phyloP scores from a whole-genome alignment of 2,113 vertebrate species.

The Nestor notabilis region DNA sequence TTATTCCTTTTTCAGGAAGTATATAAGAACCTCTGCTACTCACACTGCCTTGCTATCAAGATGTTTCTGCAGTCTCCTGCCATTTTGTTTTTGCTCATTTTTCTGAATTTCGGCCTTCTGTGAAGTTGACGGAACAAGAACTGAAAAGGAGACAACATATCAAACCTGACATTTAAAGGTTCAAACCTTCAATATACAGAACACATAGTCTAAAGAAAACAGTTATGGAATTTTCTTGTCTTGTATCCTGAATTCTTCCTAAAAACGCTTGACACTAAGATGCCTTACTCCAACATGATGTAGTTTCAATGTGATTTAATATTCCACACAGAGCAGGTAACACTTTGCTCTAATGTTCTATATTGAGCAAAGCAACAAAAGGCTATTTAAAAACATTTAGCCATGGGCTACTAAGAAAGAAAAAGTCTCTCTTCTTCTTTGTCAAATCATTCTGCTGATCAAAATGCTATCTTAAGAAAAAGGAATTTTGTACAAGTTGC shows the following conservation, averaged over 20 bases:
- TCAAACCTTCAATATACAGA: not conserved
- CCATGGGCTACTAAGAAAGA: slow-evolving; percentile 48
- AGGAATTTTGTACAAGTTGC: slow-evolving; percentile 65
- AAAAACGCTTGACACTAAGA: not conserved
- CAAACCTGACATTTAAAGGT: slow-evolving; percentile 41
- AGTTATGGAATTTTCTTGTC: not conserved
- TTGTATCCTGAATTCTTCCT: not conserved
- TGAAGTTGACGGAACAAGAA: not conserved
- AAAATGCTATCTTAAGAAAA: slow-evolving; percentile 57
- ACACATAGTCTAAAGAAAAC: not conserved
- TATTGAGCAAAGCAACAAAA: slow-evolving; percentile 44
- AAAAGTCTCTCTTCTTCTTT: slow-evolving; percentile 27
- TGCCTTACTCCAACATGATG: not conserved
- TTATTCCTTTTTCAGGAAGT: not conserved
- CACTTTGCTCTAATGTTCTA: not conserved
- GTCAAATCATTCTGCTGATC: slow-evolving; percentile 70
- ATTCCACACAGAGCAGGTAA: not conserved
- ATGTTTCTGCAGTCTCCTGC: not conserved
- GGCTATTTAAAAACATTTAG: slow-evolving; percentile 59
- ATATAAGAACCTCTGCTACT: not conserved
- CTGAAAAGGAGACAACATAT: not conserved
- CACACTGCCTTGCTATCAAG: not conserved
- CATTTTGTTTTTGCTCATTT: not conserved
- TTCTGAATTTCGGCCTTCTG: not conserved
- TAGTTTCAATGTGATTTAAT: not conserved